Base-by-base conservation (phyloP, 2,113 vertebrate species). In the Phylloscopus trochilus region DNA sequence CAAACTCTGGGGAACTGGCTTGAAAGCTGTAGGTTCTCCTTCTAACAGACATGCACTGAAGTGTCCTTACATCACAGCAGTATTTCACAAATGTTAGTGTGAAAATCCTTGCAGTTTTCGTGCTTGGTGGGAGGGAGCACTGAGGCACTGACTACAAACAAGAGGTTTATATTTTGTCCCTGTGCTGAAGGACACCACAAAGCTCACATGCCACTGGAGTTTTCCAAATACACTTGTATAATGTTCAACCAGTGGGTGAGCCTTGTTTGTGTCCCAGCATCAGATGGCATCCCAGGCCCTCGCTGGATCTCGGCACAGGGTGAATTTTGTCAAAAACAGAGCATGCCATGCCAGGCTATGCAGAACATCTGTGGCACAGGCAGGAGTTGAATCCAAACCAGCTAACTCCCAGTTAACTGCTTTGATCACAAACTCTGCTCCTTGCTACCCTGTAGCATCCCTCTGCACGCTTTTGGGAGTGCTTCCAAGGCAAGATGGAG, bases 31-130 rank as follows among this genome's bases (percentile, higher is more conserved):
- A 46, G 7, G 2, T 11, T 85, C 72, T 86, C 46, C 55, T 58
- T 53, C 41, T 43, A 11, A 11, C 0, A 84, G 77, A 24, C 20
- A 3, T 3, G 9, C 6, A 11, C 37, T 31, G 15, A 13, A 1
- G 26, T 26, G 13, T 55, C 49, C 55, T 73, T 35, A 19, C 11
- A 15, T 35, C 58, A 49, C 16, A 70, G 70, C 0, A 27, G 13
- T 7, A 66, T 77, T 91, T 84, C 68, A 86, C 64, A 63, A 81
- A 49, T 1, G 21, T 66, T 83, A 26, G 46, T 41, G 47, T 27
- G 52, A 59, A 74, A 76, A 94, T 68, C 72, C 76, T 81, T 63
- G 83, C 79, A 81, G 56, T 90, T 93, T 87, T 73, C 70, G 87
- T 78, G 72, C 83, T 52, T 86, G 85, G 83, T 1, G 0, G 39